phyloP scores from a whole-genome alignment of 1,140 invertebrate genomes.

The Sycobia sp. region DNA sequence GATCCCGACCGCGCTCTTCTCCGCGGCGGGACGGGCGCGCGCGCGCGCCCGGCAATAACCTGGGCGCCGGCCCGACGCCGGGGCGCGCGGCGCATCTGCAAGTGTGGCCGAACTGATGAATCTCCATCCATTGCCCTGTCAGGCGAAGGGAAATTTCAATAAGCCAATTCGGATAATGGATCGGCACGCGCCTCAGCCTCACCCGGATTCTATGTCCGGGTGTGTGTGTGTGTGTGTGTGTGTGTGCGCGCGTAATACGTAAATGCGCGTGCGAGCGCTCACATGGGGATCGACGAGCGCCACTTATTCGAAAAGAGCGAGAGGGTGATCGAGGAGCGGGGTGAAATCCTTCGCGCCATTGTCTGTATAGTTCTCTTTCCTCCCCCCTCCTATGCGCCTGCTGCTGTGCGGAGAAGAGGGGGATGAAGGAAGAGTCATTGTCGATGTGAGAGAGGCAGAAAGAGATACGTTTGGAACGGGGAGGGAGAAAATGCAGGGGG shows the following conservation, averaged over 20 bases:
- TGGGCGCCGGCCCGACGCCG: conserved; percentile 14
- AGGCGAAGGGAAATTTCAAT: conserved; percentile 58
- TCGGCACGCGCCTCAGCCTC: conserved; percentile 50
- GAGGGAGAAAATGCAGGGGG: no score
- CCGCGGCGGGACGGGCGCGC: not conserved
- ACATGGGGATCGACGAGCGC: conserved; percentile 10
- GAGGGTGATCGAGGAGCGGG: not conserved
- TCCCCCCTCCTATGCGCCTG: no score
- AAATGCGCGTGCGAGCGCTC: conserved; percentile 1
- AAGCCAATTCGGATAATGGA: conserved; percentile 62
- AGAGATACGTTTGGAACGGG: no score
- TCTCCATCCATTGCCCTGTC: conserved; percentile 58
- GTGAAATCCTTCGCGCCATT: conserved; percentile 26
- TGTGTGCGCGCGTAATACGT: not conserved
- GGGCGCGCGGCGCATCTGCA: conserved; percentile 41
- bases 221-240: not conserved
- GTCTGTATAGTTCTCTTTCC: not conserved
- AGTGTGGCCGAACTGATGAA: conserved; percentile 54
- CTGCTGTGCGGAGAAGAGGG: no score
- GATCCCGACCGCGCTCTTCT: not conserved
- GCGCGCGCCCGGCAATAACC: conserved; percentile 20
- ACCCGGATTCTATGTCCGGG: not conserved
- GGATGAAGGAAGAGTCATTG: conserved; percentile 29
- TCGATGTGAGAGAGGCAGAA: conserved; percentile 21
- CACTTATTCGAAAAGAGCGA: conserved; percentile 24